These are phyloP conservation scores for Drosophila erecta DNA, from an alignment of 1,140 invertebrate genomes.

Conservation along the genomic window DNA sequence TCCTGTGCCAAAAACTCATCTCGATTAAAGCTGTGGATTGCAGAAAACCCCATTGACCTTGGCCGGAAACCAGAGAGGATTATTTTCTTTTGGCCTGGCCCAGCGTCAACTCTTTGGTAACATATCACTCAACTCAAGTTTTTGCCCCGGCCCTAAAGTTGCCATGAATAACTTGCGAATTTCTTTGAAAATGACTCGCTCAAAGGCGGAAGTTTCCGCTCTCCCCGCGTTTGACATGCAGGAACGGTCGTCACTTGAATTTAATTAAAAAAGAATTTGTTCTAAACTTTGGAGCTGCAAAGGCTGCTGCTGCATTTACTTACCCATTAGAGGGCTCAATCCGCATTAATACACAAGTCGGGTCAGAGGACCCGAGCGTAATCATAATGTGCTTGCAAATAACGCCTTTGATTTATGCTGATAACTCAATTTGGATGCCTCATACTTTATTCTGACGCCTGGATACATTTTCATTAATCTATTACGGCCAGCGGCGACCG, in stretches of 20 bases:
- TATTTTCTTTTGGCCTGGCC: constrained; percentile 10
- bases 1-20: neutral
- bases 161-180: constrained; percentile 51
- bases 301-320: constrained; percentile 38
- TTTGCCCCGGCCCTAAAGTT: constrained; percentile 26
- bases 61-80: constrained; percentile 8
- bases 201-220: constrained; percentile 47
- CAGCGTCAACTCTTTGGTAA: constrained; percentile 54
- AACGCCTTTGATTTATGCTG: constrained; percentile 63
- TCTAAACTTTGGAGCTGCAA: constrained; percentile 63
- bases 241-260: constrained; percentile 59
- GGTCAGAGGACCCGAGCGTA: neutral
- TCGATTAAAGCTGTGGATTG: constrained; percentile 12
- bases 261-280: constrained; percentile 70
- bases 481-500: constrained; percentile 71
- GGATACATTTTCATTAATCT: constrained; percentile 70
- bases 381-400: constrained; percentile 35
- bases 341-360: constrained; percentile 59
- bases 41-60: constrained; percentile 32
- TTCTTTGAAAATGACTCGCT: constrained; percentile 54
- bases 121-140: constrained; percentile 44
- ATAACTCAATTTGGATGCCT: constrained; percentile 57
- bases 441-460: constrained; percentile 41
- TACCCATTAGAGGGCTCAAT: constrained; percentile 56
- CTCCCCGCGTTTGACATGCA: constrained; percentile 45